These are phyloP conservation scores for Gnathonemus echidnorhynchus DNA, from an alignment of 2,113 vertebrate genomes.

Conservation along the genomic window DNA sequence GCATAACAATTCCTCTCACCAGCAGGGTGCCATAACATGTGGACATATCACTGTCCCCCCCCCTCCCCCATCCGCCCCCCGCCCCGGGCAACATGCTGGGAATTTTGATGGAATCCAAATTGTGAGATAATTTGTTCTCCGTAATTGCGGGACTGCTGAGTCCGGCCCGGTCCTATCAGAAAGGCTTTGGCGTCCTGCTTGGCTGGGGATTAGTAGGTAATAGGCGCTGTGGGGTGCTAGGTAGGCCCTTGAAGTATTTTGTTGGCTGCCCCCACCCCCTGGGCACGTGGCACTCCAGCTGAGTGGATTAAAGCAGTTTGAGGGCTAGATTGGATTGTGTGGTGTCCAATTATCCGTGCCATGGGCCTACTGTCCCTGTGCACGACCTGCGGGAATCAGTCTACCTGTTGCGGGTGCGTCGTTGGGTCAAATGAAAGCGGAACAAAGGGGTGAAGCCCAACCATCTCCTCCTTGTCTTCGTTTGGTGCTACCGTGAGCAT, in stretches of 20 bases:
- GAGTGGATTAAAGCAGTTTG: slow-evolving; percentile 69
- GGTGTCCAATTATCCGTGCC: slow-evolving; percentile 54
- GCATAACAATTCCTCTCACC: neutral
- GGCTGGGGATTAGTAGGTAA: slow-evolving; percentile 60
- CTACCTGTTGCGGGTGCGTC: neutral
- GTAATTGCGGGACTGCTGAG: slow-evolving; percentile 47
- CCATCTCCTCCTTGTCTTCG: neutral
- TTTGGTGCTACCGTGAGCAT: neutral
- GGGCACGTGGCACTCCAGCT: slow-evolving; percentile 56
- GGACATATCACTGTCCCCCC: neutral
- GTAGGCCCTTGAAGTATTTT: slow-evolving; percentile 54
- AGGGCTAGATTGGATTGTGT: slow-evolving; percentile 56
- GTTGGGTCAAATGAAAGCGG: neutral
- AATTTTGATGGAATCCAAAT: slow-evolving; percentile 41
- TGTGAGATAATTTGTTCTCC: slow-evolving; percentile 42
- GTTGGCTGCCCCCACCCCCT: slow-evolving; percentile 40
- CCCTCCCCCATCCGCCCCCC: neutral
- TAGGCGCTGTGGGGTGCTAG: slow-evolving; percentile 48
- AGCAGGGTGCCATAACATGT: neutral
- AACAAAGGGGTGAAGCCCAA: neutral
- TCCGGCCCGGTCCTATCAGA: slow-evolving; percentile 51
- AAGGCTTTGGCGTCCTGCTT: slow-evolving; percentile 48
- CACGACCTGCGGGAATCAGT: neutral
- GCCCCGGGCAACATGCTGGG: slow-evolving; percentile 20
- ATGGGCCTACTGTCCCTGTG: slow-evolving; percentile 43